Conservation (phyloP, 2,888 invertebrate species). For the Drosophila kambysellisi region DNA sequence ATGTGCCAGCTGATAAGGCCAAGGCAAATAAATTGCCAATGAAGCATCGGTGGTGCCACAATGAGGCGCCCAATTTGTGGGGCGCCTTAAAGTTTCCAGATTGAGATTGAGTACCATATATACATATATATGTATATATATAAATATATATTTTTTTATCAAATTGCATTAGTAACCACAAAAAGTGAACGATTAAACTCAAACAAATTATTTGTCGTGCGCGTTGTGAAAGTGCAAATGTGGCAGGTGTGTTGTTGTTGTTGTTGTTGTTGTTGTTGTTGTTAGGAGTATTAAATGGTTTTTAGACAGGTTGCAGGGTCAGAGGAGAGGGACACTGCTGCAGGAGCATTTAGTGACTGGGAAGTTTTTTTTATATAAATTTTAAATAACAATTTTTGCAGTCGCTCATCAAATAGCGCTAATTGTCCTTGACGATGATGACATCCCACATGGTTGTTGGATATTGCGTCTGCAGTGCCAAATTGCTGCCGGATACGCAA, state of each 20-base stretch:
- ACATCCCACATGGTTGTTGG: constrained; percentile 74
- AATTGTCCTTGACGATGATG: constrained; percentile 75
- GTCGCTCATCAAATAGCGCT: constrained; percentile 71
- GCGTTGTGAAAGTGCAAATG: constrained; percentile 73
- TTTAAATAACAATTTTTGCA: constrained; percentile 15
- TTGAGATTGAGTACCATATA: constrained; percentile 72
- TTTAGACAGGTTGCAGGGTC: not conserved
- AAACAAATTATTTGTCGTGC: constrained; percentile 57
- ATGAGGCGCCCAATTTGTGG: constrained; percentile 19
- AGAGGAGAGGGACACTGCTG: constrained; percentile 1
- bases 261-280: constrained; percentile 11
- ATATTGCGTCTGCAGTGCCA: constrained; percentile 65
- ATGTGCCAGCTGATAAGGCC: constrained; percentile 71
- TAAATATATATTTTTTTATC: constrained; percentile 1
- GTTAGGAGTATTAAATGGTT: not conserved
- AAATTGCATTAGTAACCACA: constrained; percentile 48
- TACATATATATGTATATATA: not conserved
- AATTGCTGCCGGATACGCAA: constrained; percentile 75
- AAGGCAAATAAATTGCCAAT: constrained; percentile 64
- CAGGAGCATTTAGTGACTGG: constrained; percentile 1
- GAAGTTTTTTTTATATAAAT: not conserved
- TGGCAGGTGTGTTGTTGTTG: constrained; percentile 47
- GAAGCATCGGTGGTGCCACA: constrained; percentile 4
- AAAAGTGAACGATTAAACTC: constrained; percentile 67
- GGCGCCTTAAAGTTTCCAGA: constrained; percentile 49